Conservation (phyloP, 2,113 vertebrate genomes). For the Trematomus loennbergii region DNA sequence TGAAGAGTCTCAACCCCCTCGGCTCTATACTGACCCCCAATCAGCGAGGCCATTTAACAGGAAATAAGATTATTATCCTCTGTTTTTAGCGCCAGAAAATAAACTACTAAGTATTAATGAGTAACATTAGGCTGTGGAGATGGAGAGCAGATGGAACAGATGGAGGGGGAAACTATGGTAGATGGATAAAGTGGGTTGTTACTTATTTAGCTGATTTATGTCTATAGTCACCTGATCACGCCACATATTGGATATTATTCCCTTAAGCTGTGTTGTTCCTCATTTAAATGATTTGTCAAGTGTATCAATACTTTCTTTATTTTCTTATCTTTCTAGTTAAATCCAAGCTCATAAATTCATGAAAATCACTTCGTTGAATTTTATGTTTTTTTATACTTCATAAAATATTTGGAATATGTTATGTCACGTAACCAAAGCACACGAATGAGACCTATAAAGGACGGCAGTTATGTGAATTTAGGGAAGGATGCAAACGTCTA, state of each 20-base stretch:
- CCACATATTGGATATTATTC: neutral
- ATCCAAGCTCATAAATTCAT: neutral
- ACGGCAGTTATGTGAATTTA: neutral
- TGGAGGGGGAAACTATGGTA: constrained; percentile 28
- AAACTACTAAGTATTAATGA: constrained; percentile 52
- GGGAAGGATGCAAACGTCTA: neutral
- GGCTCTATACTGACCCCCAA: constrained; percentile 47
- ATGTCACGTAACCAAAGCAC: neutral
- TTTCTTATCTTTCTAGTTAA: neutral
- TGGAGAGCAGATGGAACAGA: constrained; percentile 59
- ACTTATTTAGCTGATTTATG: constrained; percentile 10
- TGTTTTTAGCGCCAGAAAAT: constrained; percentile 55
- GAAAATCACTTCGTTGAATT: neutral
- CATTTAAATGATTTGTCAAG: neutral
- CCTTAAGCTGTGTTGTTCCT: neutral
- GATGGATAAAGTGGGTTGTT: constrained; percentile 12
- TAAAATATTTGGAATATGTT: neutral
- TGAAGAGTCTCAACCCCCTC: constrained; percentile 56
- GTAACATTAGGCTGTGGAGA: constrained; percentile 46
- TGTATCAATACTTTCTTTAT: neutral
- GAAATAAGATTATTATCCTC: constrained; percentile 71
- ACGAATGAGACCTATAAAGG: neutral
- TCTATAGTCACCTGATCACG: constrained; percentile 15
- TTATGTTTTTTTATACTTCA: neutral
- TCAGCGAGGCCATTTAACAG: constrained; percentile 61